These are phyloP conservation scores for Phocides pigmalion DNA, from an alignment of 1,140 invertebrate species.

Conservation along the genomic window DNA sequence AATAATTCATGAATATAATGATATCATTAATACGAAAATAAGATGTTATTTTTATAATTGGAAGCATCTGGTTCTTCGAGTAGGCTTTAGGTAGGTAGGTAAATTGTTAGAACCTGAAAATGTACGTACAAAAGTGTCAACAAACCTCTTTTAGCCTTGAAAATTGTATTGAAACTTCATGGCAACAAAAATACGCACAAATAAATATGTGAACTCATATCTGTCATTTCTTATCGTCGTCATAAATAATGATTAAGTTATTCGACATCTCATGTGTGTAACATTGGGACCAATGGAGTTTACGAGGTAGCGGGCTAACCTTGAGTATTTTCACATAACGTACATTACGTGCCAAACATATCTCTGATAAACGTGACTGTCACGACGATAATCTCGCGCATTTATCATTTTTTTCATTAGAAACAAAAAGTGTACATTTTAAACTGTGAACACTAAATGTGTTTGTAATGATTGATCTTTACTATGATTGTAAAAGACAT, in stretches of 20 bases:
- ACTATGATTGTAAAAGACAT: neutral
- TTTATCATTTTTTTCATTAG: conserved; percentile 31
- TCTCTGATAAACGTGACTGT: conserved; percentile 48
- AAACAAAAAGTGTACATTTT: conserved; percentile 1
- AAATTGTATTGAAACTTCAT: neutral
- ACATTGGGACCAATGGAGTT: neutral
- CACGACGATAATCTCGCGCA: conserved; percentile 40
- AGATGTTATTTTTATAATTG: too few species aligned
- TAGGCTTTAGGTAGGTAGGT: too few species aligned
- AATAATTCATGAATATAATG: too few species aligned
- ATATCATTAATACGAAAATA: too few species aligned
- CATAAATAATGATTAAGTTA: conserved; percentile 6
- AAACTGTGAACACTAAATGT: neutral
- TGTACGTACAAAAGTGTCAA: too few species aligned
- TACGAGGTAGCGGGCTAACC: conserved; percentile 18
- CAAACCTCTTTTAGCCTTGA: too few species aligned
- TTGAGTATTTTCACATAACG: conserved; percentile 46
- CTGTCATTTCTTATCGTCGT: conserved; percentile 3
- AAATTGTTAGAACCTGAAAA: too few species aligned
- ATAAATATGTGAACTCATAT: neutral
- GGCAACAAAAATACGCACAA: neutral
- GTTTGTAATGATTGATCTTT: conserved; percentile 16
- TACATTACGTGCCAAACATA: conserved; percentile 46
- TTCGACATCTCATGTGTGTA: conserved; percentile 5
- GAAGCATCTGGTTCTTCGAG: too few species aligned